phyloP scores from a whole-genome alignment of 2,888 invertebrate genomes.

The Lysandra bellargus region DNA sequence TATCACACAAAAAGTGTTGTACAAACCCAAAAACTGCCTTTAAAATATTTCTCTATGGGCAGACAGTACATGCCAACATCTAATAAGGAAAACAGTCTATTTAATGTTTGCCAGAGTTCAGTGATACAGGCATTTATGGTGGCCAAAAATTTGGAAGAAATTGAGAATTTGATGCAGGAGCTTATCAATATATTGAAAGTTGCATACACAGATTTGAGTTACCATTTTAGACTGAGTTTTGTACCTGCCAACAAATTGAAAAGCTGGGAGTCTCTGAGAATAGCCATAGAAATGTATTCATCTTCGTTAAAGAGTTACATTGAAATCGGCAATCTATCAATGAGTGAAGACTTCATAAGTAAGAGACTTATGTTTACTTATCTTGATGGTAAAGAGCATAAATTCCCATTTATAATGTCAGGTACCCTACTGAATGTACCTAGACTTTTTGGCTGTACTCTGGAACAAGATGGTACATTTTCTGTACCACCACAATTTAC shows the following conservation, averaged over 20 bases:
- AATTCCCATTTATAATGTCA: conserved; percentile 85
- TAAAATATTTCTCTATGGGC: conserved; percentile 86
- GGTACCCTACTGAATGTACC: conserved; percentile 88
- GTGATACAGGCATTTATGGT: conserved; percentile 84
- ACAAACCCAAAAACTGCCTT: conserved; percentile 82
- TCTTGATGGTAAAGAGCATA: conserved; percentile 76
- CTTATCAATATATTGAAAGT: conserved; percentile 73
- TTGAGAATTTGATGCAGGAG: conserved; percentile 78
- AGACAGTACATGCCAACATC: conserved; percentile 82
- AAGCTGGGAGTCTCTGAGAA: conserved; percentile 84
- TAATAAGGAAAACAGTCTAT: conserved; percentile 76
- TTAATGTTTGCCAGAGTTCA: conserved; percentile 85
- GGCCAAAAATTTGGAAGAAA: conserved; percentile 68
- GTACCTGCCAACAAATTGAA: conserved; percentile 82
- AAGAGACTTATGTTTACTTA: conserved; percentile 88
- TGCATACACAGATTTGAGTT: conserved; percentile 83
- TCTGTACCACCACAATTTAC: conserved; percentile 56
- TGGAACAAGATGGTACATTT: conserved; percentile 82
- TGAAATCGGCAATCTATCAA: conserved; percentile 87
- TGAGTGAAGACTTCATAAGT: conserved; percentile 87
- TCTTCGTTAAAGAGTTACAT: conserved; percentile 81
- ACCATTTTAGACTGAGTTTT: conserved; percentile 84
- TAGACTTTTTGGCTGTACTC: conserved; percentile 85
- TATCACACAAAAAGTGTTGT: conserved; percentile 85
- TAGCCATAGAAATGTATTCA: conserved; percentile 88